Conservation (phyloP, 1,140 invertebrate genomes). For the Drosophila jambulina region DNA sequence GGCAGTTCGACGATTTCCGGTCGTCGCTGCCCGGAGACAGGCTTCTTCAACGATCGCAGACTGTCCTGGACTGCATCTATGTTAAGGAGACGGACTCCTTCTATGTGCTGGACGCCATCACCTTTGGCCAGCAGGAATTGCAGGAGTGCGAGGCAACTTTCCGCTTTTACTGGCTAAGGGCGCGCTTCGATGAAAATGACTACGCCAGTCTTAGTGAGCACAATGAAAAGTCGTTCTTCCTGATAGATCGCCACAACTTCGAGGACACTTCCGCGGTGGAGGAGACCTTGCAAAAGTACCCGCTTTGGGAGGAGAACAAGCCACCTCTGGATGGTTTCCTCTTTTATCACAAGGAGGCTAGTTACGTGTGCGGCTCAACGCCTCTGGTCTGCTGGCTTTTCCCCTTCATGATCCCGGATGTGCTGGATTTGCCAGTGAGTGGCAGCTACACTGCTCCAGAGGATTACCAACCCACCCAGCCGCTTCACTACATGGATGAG, state of each 20-base stretch:
- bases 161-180: conserved; percentile 76
- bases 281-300: conserved; percentile 58
- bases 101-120: conserved; percentile 93
- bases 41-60: conserved; percentile 71
- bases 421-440: conserved; percentile 87
- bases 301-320: conserved; percentile 67
- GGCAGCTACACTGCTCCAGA: conserved; percentile 84
- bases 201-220: conserved; percentile 27
- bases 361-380: conserved; percentile 91
- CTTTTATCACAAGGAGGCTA: conserved; percentile 92
- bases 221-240: conserved; percentile 59
- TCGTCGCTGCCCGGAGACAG: conserved; percentile 92
- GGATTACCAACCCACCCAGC: conserved; percentile 85
- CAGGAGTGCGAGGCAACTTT: conserved; percentile 90
- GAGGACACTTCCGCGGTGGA: conserved; percentile 54
- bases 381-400: conserved; percentile 96
- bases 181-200: conserved; percentile 62
- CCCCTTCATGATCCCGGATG: conserved; percentile 93
- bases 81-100: conserved; percentile 88
- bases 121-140: conserved; percentile 92
- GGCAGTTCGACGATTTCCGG: conserved; percentile 87
- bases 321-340: conserved; percentile 90
- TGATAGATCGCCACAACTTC: conserved; percentile 65
- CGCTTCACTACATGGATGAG: conserved; percentile 85
- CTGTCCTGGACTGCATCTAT: conserved; percentile 93